phyloP scores from a whole-genome alignment of 1,140 invertebrate genomes.

The Armadillidium nasatum region DNA sequence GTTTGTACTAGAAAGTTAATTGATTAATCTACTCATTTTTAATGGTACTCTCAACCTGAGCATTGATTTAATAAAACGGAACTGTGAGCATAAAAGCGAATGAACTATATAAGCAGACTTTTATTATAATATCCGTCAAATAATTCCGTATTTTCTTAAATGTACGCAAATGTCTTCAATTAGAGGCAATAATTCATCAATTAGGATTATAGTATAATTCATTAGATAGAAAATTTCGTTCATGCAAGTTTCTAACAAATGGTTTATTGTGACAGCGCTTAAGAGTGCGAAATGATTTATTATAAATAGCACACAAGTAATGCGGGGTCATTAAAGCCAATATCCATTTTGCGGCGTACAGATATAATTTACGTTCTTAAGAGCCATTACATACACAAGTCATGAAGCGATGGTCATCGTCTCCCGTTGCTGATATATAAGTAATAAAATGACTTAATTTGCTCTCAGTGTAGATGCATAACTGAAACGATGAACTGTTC shows the following conservation, averaged over 20 bases:
- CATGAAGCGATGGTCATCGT: not conserved
- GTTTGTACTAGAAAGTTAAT: too few relatives aligned
- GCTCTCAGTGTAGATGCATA: too few relatives aligned
- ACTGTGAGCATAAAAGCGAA: too few relatives aligned
- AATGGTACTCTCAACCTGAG: too few relatives aligned
- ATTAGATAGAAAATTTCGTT: not conserved
- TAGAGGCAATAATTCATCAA: not conserved
- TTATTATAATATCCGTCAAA: not conserved
- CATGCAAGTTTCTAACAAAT: not conserved
- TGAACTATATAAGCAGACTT: too few relatives aligned
- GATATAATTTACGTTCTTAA: not conserved
- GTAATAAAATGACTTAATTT: conserved; percentile 7
- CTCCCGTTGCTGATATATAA: not conserved
- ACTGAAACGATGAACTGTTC: too few relatives aligned
- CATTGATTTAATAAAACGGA: too few relatives aligned
- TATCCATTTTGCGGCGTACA: not conserved
- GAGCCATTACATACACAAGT: not conserved
- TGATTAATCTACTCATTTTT: too few relatives aligned
- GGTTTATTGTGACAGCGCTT: not conserved
- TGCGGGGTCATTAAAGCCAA: conserved; percentile 6
- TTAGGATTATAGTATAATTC: not conserved
- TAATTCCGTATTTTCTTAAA: not conserved
- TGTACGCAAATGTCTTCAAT: not conserved
- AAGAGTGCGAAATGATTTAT: not conserved
- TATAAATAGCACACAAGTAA: conserved; percentile 9